Evolutionary conservation across 2,797 vertebrate genomes (phyloP).

Genomic region (Poeciliopsis presidionis): DNA sequence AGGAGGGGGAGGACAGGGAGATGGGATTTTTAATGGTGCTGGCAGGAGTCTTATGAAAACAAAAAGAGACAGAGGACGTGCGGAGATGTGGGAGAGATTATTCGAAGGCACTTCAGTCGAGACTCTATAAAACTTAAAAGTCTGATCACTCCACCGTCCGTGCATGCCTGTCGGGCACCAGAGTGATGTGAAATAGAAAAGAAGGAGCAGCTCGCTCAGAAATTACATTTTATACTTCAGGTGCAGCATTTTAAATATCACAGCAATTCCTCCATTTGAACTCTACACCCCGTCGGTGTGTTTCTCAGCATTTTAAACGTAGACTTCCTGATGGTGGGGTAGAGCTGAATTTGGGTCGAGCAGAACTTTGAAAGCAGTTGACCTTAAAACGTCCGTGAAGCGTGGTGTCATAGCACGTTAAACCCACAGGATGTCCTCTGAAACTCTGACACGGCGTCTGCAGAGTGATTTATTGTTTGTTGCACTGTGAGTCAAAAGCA

Average conservation of each 20-base stretch:
- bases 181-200: constrained; percentile 21
- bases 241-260: constrained; percentile 3
- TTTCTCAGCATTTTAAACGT: constrained; percentile 27
- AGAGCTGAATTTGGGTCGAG: constrained; percentile 47
- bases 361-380: constrained; percentile 32
- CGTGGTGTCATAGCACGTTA: neutral
- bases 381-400: constrained; percentile 17
- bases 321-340: constrained; percentile 26
- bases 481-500: constrained; percentile 18
- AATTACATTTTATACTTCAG: constrained; percentile 19
- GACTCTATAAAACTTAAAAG: constrained; percentile 40
- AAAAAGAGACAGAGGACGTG: neutral
- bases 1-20: constrained; percentile 27
- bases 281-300: neutral
- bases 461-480: constrained; percentile 54
- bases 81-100: constrained; percentile 41
- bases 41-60: constrained; percentile 35
- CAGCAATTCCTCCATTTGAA: constrained; percentile 20
- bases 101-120: constrained; percentile 47
- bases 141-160: constrained; percentile 15
- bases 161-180: constrained; percentile 27
- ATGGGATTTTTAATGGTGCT: constrained; percentile 7
- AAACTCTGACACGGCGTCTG: constrained; percentile 15
- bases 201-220: constrained; percentile 32
- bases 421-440: constrained; percentile 15